A percentile compares a stretch with the other conserved stretches of the same genome.
Conservation (phyloP, 2,113 vertebrate species). For the Clarias batrachus region DNA sequence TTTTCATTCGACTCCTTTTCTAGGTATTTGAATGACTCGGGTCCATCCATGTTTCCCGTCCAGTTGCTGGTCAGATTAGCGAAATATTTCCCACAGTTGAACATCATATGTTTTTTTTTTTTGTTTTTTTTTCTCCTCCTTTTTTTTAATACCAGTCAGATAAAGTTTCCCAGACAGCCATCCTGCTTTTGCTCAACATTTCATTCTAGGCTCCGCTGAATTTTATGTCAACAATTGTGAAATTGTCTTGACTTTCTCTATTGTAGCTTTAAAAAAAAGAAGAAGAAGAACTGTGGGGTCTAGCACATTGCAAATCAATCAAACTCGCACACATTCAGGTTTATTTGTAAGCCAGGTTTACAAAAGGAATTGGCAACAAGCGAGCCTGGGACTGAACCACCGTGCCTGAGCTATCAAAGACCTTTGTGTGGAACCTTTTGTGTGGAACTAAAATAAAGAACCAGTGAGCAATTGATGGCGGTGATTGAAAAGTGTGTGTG, state of each 20-base stretch:
- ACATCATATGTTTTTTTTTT: conserved; percentile 16
- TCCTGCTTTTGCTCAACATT: conserved; percentile 32
- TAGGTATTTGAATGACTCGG: not conserved
- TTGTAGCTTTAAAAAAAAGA: conserved; percentile 15
- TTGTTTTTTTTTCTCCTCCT: not conserved
- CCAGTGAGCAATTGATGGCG: conserved; percentile 46
- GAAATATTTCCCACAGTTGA: conserved; percentile 30
- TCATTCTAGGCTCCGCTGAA: conserved; percentile 11
- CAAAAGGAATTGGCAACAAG: conserved; percentile 33
- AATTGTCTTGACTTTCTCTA: conserved; percentile 31
- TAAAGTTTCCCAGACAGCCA: conserved; percentile 20
- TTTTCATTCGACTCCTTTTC: not conserved
- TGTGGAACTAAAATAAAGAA: conserved; percentile 49
- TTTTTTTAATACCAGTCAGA: conserved; percentile 42
- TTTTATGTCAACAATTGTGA: conserved; percentile 29
- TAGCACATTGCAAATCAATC: conserved; percentile 33
- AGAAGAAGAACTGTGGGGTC: conserved; percentile 34
- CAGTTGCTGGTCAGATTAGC: conserved; percentile 5
- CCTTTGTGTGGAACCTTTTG: conserved; percentile 27
- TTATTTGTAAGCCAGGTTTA: conserved; percentile 24
- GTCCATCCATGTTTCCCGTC: conserved; percentile 8
- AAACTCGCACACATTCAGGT: conserved; percentile 36
- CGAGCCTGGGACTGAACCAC: conserved; percentile 23
- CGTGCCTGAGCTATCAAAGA: not conserved
- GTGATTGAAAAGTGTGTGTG: conserved; percentile 37